Percentiles rank a stretch among this genome's conserved stretches.
Evolutionary conservation across 2,888 invertebrate species (phyloP).

Genomic region (Eristalis arbustorum): DNA sequence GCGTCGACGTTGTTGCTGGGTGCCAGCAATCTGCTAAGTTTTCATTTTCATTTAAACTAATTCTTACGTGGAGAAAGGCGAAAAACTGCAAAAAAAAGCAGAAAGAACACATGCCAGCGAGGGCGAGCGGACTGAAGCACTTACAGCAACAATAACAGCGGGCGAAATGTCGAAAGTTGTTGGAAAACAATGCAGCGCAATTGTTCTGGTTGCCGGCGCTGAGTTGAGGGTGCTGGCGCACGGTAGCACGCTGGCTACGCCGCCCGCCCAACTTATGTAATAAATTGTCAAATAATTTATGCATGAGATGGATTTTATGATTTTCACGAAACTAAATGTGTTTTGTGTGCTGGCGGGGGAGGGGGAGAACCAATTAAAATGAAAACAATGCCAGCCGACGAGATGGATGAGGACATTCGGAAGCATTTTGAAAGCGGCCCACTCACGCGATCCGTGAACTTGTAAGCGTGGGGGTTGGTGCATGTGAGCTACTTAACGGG

Average conservation of each 20-base stretch:
- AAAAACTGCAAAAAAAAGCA: too few species aligned
- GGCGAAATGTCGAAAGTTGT: not conserved
- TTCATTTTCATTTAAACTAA: slow-evolving; percentile 52
- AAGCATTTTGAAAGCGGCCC: not conserved
- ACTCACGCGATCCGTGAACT: not conserved
- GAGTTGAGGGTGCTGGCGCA: not conserved
- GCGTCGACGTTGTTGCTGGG: not conserved
- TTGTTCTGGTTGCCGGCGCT: not conserved
- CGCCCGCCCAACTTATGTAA: slow-evolving; percentile 31
- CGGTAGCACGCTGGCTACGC: not conserved
- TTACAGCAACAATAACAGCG: not conserved
- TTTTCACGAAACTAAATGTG: slow-evolving; percentile 44
- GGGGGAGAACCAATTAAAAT: slow-evolving; percentile 44
- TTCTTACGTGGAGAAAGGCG: slow-evolving; percentile 10
- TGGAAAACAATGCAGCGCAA: slow-evolving; percentile 1
- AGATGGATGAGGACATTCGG: not conserved
- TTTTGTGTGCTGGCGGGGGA: slow-evolving; percentile 17
- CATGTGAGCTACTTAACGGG: not conserved
- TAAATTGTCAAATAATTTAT: slow-evolving; percentile 64
- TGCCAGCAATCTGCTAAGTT: slow-evolving; percentile 53
- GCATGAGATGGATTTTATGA: slow-evolving; percentile 61
- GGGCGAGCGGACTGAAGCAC: not conserved
- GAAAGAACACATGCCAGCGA: not conserved
- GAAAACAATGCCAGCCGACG: not conserved
- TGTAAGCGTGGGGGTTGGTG: not conserved